phyloP scores from a whole-genome alignment of 2,797 vertebrate species.

The Melanogrammus aeglefinus region DNA sequence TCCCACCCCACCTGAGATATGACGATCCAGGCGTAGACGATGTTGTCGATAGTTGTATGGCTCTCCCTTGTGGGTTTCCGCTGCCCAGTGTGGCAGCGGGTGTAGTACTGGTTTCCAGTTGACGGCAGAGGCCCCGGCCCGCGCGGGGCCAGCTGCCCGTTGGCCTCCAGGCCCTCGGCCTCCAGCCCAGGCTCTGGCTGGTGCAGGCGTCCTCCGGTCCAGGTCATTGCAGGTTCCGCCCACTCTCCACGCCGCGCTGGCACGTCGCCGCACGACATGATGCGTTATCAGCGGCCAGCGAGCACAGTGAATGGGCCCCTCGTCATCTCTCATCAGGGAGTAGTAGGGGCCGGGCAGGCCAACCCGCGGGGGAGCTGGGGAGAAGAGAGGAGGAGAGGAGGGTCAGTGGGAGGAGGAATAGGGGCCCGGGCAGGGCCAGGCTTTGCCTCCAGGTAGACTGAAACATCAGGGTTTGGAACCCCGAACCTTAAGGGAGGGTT shows the following conservation, averaged over 20 bases:
- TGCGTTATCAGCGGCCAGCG: slow-evolving; percentile 91
- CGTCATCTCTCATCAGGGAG: slow-evolving; percentile 89
- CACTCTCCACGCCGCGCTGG: slow-evolving; percentile 86
- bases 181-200: slow-evolving; percentile 75
- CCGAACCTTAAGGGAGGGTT: too few species aligned
- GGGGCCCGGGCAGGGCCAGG: neutral
- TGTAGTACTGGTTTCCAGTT: slow-evolving; percentile 99
- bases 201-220: slow-evolving; percentile 88
- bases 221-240: slow-evolving; percentile 91
- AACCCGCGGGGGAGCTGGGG: slow-evolving; percentile 85
- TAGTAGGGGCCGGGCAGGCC: slow-evolving; percentile 87
- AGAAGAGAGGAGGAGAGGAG: neutral
- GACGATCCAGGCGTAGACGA: slow-evolving; percentile 97
- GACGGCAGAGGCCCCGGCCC: slow-evolving; percentile 81
- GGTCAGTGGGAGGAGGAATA: neutral
- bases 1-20: slow-evolving; percentile 79
- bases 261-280: slow-evolving; percentile 92
- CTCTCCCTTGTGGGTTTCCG: slow-evolving; percentile 94
- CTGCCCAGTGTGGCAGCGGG: slow-evolving; percentile 87
- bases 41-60: slow-evolving; percentile 99
- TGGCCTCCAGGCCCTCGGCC: slow-evolving; percentile 80
- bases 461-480: too few species aligned
- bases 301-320: slow-evolving; percentile 98
- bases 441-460: too few species aligned
- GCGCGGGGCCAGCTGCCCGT: slow-evolving; percentile 68